Evolutionary conservation across 2,888 invertebrate species (phyloP).

Genomic region (Tachina grossa): DNA sequence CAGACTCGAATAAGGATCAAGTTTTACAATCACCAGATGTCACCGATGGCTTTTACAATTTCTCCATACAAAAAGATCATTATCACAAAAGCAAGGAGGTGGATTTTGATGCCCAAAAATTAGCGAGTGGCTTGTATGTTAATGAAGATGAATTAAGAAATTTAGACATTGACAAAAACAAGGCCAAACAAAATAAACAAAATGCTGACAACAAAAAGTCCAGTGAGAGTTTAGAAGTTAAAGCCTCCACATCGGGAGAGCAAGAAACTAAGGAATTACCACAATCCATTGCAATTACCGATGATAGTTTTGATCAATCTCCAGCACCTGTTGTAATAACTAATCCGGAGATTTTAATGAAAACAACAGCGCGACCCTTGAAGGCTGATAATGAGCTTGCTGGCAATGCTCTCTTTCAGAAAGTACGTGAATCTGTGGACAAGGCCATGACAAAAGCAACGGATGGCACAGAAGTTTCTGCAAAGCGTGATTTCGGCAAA

Average conservation of each 20-base stretch:
- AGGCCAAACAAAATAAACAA: slow-evolving; percentile 59
- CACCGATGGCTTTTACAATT: slow-evolving; percentile 82
- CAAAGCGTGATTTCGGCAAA: slow-evolving; percentile 41
- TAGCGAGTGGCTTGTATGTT: slow-evolving; percentile 79
- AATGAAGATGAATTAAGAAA: slow-evolving; percentile 81
- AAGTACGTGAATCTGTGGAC: slow-evolving; percentile 82
- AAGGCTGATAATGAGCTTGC: slow-evolving; percentile 79
- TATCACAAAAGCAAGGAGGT: slow-evolving; percentile 80
- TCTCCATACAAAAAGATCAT: slow-evolving; percentile 82
- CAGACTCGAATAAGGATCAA: slow-evolving; percentile 78
- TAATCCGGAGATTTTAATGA: slow-evolving; percentile 22
- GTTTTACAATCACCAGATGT: slow-evolving; percentile 81
- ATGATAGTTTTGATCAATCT: slow-evolving; percentile 60
- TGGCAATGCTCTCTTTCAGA: slow-evolving; percentile 82
- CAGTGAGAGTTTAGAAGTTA: slow-evolving; percentile 61
- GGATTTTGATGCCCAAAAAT: slow-evolving; percentile 78
- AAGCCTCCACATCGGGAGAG: slow-evolving; percentile 30
- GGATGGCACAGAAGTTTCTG: not conserved
- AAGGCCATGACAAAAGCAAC: slow-evolving; percentile 77
- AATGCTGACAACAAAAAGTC: slow-evolving; percentile 60
- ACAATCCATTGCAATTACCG: slow-evolving; percentile 51
- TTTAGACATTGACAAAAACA: slow-evolving; percentile 78
- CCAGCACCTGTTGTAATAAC: slow-evolving; percentile 1
- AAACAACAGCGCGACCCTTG: slow-evolving; percentile 23
- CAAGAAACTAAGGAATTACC: slow-evolving; percentile 7